phyloP scores from a whole-genome alignment of 2,888 invertebrate genomes.

The Dicyrtomina minuta region DNA sequence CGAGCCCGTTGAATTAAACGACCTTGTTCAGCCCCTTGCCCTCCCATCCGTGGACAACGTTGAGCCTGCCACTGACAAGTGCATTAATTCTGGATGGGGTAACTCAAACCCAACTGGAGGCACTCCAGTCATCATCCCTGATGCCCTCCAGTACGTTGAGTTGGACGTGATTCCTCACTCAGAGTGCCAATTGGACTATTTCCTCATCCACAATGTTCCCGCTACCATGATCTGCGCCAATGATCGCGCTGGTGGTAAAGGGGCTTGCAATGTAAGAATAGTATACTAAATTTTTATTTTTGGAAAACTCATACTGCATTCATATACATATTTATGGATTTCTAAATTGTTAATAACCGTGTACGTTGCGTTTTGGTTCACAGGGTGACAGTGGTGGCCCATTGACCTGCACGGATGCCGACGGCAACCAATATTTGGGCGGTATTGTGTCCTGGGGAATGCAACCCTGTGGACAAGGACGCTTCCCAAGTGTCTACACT shows the following conservation, averaged over 20 bases:
- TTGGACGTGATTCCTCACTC: conserved; percentile 15
- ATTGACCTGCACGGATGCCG: conserved; percentile 54
- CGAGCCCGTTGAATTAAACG: conserved; percentile 29
- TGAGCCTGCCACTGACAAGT: conserved; percentile 12
- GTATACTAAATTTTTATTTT: background rate
- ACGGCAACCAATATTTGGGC: conserved; percentile 27
- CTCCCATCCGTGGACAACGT: conserved; percentile 20
- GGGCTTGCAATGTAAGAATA: conserved; percentile 36
- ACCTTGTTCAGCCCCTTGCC: conserved; percentile 31
- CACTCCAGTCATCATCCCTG: conserved; percentile 28
- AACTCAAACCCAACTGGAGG: conserved; percentile 28
- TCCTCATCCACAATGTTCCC: background rate
- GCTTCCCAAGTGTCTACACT: conserved; percentile 34
- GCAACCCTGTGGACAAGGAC: conserved; percentile 32
- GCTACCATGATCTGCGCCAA: conserved; percentile 31
- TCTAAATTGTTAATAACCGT: background rate
- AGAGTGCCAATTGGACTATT: background rate
- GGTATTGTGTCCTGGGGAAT: conserved; percentile 38
- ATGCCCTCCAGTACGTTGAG: conserved; percentile 31
- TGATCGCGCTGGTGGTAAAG: conserved; percentile 1
- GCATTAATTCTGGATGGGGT: conserved; percentile 39
- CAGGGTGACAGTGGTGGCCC: conserved; percentile 59
- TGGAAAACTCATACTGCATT: background rate
- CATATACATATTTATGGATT: background rate
- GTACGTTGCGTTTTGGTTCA: background rate